Base-by-base conservation (phyloP, 2,888 invertebrate species). In the Lasius platythorax region DNA sequence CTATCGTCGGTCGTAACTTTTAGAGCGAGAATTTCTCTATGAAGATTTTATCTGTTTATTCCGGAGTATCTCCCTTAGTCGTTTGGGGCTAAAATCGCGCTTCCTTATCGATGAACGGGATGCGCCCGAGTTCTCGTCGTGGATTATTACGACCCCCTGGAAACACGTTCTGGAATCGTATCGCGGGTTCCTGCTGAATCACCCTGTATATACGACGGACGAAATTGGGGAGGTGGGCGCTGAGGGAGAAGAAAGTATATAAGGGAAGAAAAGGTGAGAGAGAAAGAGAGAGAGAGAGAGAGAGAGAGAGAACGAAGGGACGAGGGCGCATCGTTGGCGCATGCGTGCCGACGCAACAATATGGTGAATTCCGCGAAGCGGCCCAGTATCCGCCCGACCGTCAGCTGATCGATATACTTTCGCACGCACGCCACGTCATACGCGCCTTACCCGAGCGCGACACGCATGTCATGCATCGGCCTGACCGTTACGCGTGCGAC, bases 301-400 rank as follows among this genome's bases (percentile, higher is more conserved):
- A 8, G 40, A 30, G 4, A 23, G 63, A 23, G 46, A 11, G 64
- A 84, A 79, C 72, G 85, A 87, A 84, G 82, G 87, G 82, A 86
- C 84, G 87, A 90, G 85, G 83, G 88, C 66, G 50, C 50, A n/a
- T 53, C 50, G 8, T 84, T 68, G 63, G 92, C 92, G 93, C 93
- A 91, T 73, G 93, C 93, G 93, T 89, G 84, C 73, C 84, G 90
- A 86, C 87, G 90, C 89, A 91, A 91, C 91, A 91, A 91, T 92
- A 91, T 92, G 94, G 94, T 92, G 92, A 94, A 93, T 93, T 94
- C 94, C 90, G 86, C 92, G 93, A 93, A 93, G 87, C 89, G 89
- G 91, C 91, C 94, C 93, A 94, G 94, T 94, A 93, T 93, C 92
- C 94, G 93, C 93, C 94, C 94, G 94, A 93, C 93, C 93, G 94